phyloP scores from a whole-genome alignment of 2,797 vertebrate species.

The Pagetopsis macropterus region DNA sequence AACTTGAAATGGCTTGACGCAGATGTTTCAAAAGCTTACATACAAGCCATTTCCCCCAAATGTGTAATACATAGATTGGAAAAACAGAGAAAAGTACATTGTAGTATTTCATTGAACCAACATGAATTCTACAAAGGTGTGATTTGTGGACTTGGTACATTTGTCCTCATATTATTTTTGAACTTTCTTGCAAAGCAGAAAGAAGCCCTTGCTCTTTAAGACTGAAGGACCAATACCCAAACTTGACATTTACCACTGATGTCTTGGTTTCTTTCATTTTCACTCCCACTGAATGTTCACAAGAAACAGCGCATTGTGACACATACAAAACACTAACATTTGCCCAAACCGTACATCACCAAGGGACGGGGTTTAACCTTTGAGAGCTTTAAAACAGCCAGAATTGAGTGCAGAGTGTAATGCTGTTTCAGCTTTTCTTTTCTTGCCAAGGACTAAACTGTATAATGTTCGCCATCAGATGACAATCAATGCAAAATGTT shows the following conservation, averaged over 20 bases:
- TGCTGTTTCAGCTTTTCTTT: constrained; percentile 28
- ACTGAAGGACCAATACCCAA: constrained; percentile 28
- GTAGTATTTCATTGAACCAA: neutral
- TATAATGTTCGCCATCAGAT: constrained; percentile 21
- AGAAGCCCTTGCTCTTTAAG: constrained; percentile 30
- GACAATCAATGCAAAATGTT: constrained; percentile 33
- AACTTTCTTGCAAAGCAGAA: constrained; percentile 42
- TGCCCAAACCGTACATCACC: constrained; percentile 6
- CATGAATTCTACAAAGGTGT: constrained; percentile 2
- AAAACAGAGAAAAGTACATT: neutral
- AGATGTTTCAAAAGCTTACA: neutral
- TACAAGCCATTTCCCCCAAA: neutral
- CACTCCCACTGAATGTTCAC: constrained; percentile 13
- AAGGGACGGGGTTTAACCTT: constrained; percentile 25
- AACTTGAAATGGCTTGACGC: neutral
- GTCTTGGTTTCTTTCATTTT: constrained; percentile 31
- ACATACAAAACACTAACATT: constrained; percentile 5
- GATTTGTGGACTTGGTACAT: constrained; percentile 14
- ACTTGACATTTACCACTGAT: constrained; percentile 49
- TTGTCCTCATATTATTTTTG: constrained; percentile 26
- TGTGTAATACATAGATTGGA: neutral
- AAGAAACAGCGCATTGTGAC: constrained; percentile 18
- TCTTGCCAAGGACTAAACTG: constrained; percentile 32
- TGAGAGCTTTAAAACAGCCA: constrained; percentile 22
- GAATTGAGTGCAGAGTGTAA: constrained; percentile 17